phyloP scores from a whole-genome alignment of 2,797 vertebrate genomes.

The Telmatherina bonti region DNA sequence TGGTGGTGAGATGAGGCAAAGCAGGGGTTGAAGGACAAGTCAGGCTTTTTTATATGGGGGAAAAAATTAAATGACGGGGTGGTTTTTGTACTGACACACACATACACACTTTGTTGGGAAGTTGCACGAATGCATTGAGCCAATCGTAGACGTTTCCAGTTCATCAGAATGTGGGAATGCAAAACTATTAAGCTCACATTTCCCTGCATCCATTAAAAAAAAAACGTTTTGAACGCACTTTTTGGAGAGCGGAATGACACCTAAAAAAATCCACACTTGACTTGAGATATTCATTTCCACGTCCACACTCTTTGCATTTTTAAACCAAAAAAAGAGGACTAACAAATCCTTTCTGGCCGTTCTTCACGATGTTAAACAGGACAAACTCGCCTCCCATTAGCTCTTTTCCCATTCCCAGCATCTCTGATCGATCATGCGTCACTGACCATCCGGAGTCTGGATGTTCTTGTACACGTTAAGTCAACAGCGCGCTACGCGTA shows the following conservation, averaged over 20 bases:
- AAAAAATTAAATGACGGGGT: conserved; percentile 6
- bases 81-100: background rate
- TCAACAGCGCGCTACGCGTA: conserved; percentile 39
- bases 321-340: too few relatives aligned
- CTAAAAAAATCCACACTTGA: conserved; percentile 11
- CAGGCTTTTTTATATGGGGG: conserved; percentile 8
- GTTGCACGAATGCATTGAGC: conserved; percentile 5
- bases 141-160: background rate
- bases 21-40: conserved; percentile 47
- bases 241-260: background rate
- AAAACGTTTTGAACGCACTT: background rate
- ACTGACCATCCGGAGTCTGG: conserved; percentile 29
- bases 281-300: background rate
- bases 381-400: background rate
- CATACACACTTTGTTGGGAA: conserved; percentile 1
- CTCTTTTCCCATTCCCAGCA: background rate
- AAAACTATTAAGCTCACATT: background rate
- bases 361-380: background rate
- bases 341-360: background rate
- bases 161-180: background rate
- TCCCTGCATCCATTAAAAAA: background rate
- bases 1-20: conserved; percentile 20
- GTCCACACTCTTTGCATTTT: background rate
- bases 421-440: conserved; percentile 49
- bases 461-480: background rate